phyloP scores from a whole-genome alignment of 2,888 invertebrate species.

The Melanophora roralis region DNA sequence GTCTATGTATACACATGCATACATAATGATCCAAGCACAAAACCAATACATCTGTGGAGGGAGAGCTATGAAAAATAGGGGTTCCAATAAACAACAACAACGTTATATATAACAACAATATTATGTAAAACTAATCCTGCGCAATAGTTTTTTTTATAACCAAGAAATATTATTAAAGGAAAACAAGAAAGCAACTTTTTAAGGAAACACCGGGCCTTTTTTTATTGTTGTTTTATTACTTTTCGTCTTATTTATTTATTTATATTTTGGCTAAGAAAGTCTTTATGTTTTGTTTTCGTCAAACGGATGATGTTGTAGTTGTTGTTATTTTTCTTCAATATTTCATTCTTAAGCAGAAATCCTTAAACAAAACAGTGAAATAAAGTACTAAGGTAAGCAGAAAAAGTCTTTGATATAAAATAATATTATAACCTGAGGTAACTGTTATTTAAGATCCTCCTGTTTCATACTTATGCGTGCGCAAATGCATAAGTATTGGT shows the following conservation, averaged over 20 bases:
- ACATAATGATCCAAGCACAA: constrained; percentile 11
- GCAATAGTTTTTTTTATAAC: constrained; percentile 54
- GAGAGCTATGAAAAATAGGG: constrained; percentile 27
- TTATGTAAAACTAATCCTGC: constrained; percentile 58
- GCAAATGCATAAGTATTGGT: constrained; percentile 6
- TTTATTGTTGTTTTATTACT: constrained; percentile 31
- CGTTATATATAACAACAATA: too few species aligned
- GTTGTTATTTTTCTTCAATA: constrained; percentile 38
- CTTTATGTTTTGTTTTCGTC: constrained; percentile 26
- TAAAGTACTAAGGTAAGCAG: constrained; percentile 6
- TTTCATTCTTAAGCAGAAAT: constrained; percentile 30
- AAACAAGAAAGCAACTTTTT: constrained; percentile 29
- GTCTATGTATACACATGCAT: neutral
- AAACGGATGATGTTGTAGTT: constrained; percentile 26
- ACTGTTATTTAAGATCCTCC: constrained; percentile 47
- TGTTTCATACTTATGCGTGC: constrained; percentile 1
- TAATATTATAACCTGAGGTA: constrained; percentile 59
- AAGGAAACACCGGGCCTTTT: constrained; percentile 62
- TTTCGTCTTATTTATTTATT: constrained; percentile 26
- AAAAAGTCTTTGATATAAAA: constrained; percentile 54
- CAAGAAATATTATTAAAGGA: constrained; percentile 35
- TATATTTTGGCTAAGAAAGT: constrained; percentile 60
- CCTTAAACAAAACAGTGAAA: too few species aligned
- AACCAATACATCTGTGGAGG: constrained; percentile 11
- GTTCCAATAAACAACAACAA: constrained; percentile 26